Evolutionary conservation across 2,113 vertebrate genomes (phyloP).

Genomic region (Taurulus bubalis): DNA sequence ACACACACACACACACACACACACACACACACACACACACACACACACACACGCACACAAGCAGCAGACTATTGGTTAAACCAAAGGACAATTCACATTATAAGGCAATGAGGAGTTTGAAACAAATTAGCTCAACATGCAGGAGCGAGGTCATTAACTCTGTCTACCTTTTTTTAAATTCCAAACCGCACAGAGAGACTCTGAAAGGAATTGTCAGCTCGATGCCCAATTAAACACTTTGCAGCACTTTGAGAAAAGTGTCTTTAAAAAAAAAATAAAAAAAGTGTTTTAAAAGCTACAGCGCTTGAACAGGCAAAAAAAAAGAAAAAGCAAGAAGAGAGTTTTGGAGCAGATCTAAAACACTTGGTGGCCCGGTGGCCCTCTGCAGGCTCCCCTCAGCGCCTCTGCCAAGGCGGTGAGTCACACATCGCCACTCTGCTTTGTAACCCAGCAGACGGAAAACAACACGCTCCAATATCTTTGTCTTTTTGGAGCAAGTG

Average conservation of each 20-base stretch:
- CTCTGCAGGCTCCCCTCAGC: slow-evolving; percentile 25
- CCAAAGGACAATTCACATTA: slow-evolving; percentile 7
- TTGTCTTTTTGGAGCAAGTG: slow-evolving; percentile 47
- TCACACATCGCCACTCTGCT: slow-evolving; percentile 38
- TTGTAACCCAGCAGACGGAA: slow-evolving; percentile 41
- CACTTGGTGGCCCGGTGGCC: slow-evolving; percentile 25
- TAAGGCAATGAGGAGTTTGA: slow-evolving; percentile 1
- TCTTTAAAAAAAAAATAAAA: slow-evolving; percentile 1
- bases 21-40: slow-evolving; percentile 7
- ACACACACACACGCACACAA: slow-evolving; percentile 29
- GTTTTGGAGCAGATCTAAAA: slow-evolving; percentile 25
- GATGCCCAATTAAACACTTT: slow-evolving; percentile 8
- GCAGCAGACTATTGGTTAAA: slow-evolving; percentile 24
- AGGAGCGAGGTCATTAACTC: not conserved
- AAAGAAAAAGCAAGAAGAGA: not conserved
- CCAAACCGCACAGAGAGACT: not conserved
- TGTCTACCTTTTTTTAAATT: not conserved
- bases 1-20: not conserved
- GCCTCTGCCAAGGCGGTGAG: slow-evolving; percentile 40
- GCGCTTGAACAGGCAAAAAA: not conserved
- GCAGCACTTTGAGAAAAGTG: not conserved
- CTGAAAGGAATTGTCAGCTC: not conserved
- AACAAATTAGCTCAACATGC: not conserved
- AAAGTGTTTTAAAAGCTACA: too few relatives aligned
- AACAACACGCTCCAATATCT: slow-evolving; percentile 41